Evolutionary conservation across 2,797 vertebrate species (phyloP).

Genomic region (Adrianichthys oophorus): DNA sequence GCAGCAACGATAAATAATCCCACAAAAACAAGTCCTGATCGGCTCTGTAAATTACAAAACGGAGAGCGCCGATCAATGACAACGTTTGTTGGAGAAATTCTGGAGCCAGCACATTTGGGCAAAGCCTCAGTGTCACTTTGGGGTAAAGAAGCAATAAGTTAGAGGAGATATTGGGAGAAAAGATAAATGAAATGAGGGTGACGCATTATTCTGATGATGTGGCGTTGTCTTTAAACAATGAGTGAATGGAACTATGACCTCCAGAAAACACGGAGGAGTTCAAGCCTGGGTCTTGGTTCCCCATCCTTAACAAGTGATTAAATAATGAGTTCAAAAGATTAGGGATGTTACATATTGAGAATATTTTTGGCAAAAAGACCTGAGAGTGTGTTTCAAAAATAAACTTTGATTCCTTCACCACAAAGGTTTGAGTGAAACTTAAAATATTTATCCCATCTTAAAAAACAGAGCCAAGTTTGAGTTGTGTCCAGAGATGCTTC

Average conservation of each 20-base stretch:
- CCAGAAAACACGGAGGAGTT: conserved; percentile 30
- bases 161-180: background rate
- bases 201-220: too few relatives aligned
- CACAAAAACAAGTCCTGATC: background rate
- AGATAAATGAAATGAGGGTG: too few relatives aligned
- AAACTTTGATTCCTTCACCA: too few relatives aligned
- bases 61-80: conserved; percentile 2
- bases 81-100: conserved; percentile 22
- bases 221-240: too few relatives aligned
- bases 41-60: conserved; percentile 16
- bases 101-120: conserved; percentile 1
- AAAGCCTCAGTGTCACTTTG: conserved; percentile 10
- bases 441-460: too few relatives aligned
- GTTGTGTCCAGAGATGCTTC: too few relatives aligned
- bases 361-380: too few relatives aligned
- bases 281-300: conserved; percentile 16
- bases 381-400: too few relatives aligned
- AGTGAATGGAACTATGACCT: conserved; percentile 3
- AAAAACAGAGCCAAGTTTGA: too few relatives aligned
- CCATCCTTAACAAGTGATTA: conserved; percentile 39
- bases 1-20: conserved; percentile 28
- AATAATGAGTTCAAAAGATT: conserved; percentile 9
- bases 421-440: too few relatives aligned
- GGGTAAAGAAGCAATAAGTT: conserved; percentile 9
- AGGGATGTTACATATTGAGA: background rate